Conservation (phyloP, 2,113 vertebrate genomes). For the Laterallus jamaicensis region DNA sequence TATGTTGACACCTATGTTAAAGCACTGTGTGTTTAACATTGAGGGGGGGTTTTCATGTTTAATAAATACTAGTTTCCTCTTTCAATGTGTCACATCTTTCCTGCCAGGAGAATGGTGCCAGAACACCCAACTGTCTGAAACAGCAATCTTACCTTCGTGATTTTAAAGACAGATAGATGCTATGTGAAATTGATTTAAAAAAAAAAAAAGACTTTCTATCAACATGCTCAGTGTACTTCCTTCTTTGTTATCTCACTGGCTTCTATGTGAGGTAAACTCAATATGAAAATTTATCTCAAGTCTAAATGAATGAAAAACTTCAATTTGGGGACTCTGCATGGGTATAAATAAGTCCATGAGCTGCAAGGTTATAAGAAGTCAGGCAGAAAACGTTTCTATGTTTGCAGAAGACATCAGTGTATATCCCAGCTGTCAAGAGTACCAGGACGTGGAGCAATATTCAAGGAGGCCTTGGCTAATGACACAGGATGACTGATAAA, state of each 20-base stretch:
- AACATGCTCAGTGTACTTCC: background rate
- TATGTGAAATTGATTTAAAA: background rate
- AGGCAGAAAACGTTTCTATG: background rate
- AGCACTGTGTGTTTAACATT: background rate
- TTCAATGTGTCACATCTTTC: background rate
- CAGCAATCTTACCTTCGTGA: background rate
- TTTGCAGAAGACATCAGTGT: background rate
- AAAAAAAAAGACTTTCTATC: background rate
- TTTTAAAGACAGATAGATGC: background rate
- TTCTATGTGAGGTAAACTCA: background rate
- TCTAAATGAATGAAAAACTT: background rate
- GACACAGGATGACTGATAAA: background rate
- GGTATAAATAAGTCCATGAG: background rate
- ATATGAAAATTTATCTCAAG: background rate
- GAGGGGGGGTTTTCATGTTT: background rate
- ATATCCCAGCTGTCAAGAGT: background rate
- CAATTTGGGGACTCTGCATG: background rate
- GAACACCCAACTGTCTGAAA: background rate
- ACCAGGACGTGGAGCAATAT: background rate
- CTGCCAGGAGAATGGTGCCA: background rate
- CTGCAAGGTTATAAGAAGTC: background rate
- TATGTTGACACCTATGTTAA: background rate
- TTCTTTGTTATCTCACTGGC: background rate
- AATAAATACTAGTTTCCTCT: background rate
- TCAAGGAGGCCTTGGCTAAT: background rate